Evolutionary conservation across 53 echinoderm and acorn worm species (phyloP).

Genomic region (Temnopleurus reevesii): DNA sequence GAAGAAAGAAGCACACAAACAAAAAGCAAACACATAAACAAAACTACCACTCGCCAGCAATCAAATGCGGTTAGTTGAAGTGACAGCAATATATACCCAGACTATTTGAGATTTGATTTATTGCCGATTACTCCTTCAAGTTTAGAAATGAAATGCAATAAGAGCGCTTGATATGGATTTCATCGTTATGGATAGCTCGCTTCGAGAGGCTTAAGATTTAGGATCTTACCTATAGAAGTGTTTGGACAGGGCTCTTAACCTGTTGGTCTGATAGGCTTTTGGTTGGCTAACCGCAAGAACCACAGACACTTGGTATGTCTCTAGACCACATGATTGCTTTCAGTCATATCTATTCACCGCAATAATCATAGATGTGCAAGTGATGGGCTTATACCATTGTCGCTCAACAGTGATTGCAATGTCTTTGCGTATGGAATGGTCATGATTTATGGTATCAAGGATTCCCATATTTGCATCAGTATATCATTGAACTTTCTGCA

Average conservation of each 20-base stretch:
- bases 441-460: too few relatives aligned
- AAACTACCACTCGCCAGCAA: neutral
- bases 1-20: neutral
- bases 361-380: neutral
- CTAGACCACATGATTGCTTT: slow-evolving; percentile 13
- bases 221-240: neutral
- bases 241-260: slow-evolving; percentile 8
- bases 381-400: neutral
- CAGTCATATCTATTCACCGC: slow-evolving; percentile 22
- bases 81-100: neutral
- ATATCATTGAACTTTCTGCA: too few relatives aligned
- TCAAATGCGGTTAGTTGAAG: neutral
- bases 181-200: neutral
- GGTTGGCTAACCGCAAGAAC: neutral
- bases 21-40: neutral
- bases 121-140: neutral
- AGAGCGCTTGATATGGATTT: neutral
- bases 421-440: too few relatives aligned
- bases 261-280: slow-evolving; percentile 7
- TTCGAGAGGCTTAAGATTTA: neutral
- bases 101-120: neutral
- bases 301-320: slow-evolving; percentile 31
- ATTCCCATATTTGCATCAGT: too few relatives aligned
- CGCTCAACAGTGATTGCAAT: too few relatives aligned
- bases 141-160: neutral